Percentiles rank a stretch among this genome's conserved stretches.
Evolutionary conservation across 2,888 invertebrate species (phyloP).

Genomic region (Trachelus tabidus): DNA sequence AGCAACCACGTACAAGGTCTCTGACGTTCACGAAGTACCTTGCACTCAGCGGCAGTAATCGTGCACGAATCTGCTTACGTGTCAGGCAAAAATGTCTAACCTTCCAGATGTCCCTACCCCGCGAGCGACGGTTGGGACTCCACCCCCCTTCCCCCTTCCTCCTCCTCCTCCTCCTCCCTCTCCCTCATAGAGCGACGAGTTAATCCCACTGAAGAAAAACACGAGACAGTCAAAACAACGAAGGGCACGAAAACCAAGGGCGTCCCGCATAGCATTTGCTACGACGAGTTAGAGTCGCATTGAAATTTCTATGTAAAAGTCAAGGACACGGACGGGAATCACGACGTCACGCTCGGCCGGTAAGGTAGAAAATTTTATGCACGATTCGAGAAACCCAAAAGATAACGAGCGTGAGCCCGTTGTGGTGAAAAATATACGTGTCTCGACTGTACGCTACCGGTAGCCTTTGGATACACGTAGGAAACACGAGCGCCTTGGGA

Average conservation of each 20-base stretch:
- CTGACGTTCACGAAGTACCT: constrained; percentile 10
- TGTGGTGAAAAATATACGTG: neutral
- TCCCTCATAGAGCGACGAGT: neutral
- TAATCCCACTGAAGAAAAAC: neutral
- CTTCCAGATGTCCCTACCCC: neutral
- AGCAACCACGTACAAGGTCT: neutral
- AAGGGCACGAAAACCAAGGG: neutral
- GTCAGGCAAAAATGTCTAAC: neutral
- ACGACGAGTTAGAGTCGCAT: neutral
- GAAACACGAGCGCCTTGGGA: neutral
- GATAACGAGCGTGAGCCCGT: too few species aligned
- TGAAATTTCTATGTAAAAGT: neutral
- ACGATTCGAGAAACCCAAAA: too few species aligned
- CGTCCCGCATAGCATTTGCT: neutral
- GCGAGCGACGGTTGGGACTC: neutral
- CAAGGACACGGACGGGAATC: neutral
- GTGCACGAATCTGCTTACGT: constrained; percentile 16
- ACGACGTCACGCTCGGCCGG: neutral
- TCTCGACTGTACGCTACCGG: neutral
- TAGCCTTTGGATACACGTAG: neutral
- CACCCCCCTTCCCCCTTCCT: too few species aligned
- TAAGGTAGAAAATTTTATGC: neutral
- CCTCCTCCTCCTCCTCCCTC: too few species aligned
- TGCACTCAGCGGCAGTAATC: constrained; percentile 20
- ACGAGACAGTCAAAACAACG: neutral